These are phyloP conservation scores for Anadara kagoshimensis DNA, from an alignment of 1,140 invertebrate genomes.

Conservation along the genomic window DNA sequence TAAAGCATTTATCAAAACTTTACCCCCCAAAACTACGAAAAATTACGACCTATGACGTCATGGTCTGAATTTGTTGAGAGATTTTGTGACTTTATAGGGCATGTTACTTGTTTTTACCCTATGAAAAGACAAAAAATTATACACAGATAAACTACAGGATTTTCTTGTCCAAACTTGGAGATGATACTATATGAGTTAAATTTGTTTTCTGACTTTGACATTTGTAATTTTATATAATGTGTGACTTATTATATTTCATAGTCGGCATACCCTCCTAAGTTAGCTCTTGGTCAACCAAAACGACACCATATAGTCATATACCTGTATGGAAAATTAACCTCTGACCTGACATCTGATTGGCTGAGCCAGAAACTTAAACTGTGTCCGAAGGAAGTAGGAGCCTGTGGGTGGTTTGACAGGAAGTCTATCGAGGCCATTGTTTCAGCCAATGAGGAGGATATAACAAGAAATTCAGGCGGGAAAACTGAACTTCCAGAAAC, in stretches of 20 bases:
- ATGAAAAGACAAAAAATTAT: too few relatives aligned
- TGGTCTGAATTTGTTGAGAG: too few relatives aligned
- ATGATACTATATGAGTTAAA: not conserved
- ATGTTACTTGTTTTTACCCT: too few relatives aligned
- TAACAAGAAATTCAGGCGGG: too few relatives aligned
- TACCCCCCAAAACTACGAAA: too few relatives aligned
- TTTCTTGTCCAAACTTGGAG: not conserved
- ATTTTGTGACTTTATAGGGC: too few relatives aligned
- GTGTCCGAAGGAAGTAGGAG: constrained; percentile 48
- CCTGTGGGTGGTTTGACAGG: constrained; percentile 48
- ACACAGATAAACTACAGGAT: too few relatives aligned
- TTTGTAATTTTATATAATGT: not conserved
- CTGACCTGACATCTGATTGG: constrained; percentile 36
- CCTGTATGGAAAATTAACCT: constrained; percentile 54
- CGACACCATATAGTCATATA: constrained; percentile 72
- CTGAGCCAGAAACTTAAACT: constrained; percentile 45
- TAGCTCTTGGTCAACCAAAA: constrained; percentile 62
- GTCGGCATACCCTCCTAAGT: constrained; percentile 68
- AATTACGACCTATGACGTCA: too few relatives aligned
- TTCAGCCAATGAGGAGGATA: constrained; percentile 41
- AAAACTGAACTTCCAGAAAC: not conserved
- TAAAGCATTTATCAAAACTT: too few relatives aligned
- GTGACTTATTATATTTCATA: constrained; percentile 35
- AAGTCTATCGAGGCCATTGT: constrained; percentile 40
- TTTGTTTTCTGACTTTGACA: not conserved